Percentiles rank a stretch among this genome's conserved stretches.
Conservation (phyloP, 1,140 invertebrate genomes). For the Aphidius gifuensis region DNA sequence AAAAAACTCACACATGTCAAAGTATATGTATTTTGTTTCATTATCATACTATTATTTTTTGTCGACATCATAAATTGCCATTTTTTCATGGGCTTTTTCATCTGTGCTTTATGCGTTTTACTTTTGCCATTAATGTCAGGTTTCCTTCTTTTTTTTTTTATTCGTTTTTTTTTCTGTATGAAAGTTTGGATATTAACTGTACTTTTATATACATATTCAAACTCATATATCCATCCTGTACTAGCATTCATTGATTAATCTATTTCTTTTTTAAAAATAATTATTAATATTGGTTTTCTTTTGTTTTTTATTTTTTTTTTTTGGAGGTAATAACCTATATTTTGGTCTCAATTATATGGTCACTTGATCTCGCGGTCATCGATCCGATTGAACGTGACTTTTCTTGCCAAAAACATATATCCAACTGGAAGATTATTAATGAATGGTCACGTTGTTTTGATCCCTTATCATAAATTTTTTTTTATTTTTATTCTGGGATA, state of each 20-base stretch:
- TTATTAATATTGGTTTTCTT: neutral
- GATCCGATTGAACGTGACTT: conserved; percentile 43
- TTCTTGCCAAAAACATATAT: conserved; percentile 43
- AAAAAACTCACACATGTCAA: conserved; percentile 22
- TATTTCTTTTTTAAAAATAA: no score
- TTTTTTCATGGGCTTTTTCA: conserved; percentile 39
- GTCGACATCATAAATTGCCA: conserved; percentile 42
- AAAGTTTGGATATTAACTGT: neutral
- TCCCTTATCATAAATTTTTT: conserved; percentile 6
- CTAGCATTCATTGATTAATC: no score
- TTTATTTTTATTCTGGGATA: conserved; percentile 4
- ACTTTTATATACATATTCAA: no score
- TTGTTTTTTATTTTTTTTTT: neutral
- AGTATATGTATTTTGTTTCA: conserved; percentile 37
- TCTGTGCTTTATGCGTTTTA: conserved; percentile 44
- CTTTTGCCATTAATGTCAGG: conserved; percentile 47
- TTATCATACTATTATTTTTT: conserved; percentile 50
- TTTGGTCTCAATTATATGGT: no score
- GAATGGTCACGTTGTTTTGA: conserved; percentile 26
- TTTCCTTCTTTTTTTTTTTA: conserved; percentile 11
- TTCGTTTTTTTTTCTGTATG: conserved; percentile 1
- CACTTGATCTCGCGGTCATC: conserved; percentile 30
- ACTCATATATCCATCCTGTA: no score
- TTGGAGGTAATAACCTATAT: no score
- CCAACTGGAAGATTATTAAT: conserved; percentile 38